phyloP scores from a whole-genome alignment of 2,888 invertebrate genomes.

The Leucophenga montana region DNA sequence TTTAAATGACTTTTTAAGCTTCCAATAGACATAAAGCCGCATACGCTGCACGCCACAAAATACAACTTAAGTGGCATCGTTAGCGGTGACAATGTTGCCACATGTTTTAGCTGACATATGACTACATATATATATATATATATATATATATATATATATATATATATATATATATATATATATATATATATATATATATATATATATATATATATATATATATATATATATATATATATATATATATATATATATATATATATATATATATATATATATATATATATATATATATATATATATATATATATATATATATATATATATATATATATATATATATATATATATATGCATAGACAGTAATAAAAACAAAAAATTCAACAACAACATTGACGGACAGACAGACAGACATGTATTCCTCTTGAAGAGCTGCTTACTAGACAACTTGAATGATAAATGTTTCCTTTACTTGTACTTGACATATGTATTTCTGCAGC shows the following conservation, averaged over 20 bases:
- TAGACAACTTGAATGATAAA: conserved; percentile 27
- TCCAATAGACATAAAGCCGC: background rate
- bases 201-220: too few relatives aligned
- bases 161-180: too few relatives aligned
- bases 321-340: too few relatives aligned
- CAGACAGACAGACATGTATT: background rate
- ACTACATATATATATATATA: too few relatives aligned
- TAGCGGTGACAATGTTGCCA: conserved; percentile 33
- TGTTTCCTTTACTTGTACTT: conserved; percentile 28
- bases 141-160: too few relatives aligned
- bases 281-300: too few relatives aligned
- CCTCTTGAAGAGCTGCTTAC: conserved; percentile 1
- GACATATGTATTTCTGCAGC: conserved; percentile 30
- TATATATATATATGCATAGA: too few relatives aligned
- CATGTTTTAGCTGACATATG: conserved; percentile 21
- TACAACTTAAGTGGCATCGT: conserved; percentile 39
- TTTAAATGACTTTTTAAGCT: conserved; percentile 16
- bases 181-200: too few relatives aligned
- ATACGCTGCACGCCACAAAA: conserved; percentile 23
- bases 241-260: too few relatives aligned
- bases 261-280: too few relatives aligned
- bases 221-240: too few relatives aligned
- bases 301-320: too few relatives aligned
- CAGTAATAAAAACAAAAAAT: conserved; percentile 11
- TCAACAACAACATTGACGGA: background rate